phyloP scores from a whole-genome alignment of 2,113 vertebrate species.

The Argyrosomus japonicus region DNA sequence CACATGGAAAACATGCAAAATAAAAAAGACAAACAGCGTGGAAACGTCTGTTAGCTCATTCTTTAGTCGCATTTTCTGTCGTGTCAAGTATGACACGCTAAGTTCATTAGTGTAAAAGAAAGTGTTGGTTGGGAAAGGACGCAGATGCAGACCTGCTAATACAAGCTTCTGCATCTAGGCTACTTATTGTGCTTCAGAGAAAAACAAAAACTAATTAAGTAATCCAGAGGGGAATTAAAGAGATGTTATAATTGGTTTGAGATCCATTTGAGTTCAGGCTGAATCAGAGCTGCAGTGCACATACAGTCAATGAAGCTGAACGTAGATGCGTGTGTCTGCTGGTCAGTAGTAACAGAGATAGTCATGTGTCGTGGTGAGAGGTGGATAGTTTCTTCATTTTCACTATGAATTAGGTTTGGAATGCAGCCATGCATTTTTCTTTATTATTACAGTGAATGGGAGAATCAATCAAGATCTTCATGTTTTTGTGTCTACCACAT shows the following conservation, averaged over 20 bases:
- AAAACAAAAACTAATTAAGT: neutral
- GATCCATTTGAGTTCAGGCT: neutral
- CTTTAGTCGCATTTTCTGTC: neutral
- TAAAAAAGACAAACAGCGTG: neutral
- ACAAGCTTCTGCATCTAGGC: neutral
- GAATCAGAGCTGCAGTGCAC: slow-evolving; percentile 5
- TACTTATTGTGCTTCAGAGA: neutral
- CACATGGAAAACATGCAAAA: neutral
- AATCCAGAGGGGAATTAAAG: neutral
- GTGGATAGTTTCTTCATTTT: neutral
- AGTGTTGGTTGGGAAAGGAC: neutral
- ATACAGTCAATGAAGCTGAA: slow-evolving; percentile 1
- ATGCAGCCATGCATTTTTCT: too few relatives aligned
- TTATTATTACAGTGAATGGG: neutral
- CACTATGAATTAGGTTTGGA: neutral
- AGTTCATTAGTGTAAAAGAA: neutral
- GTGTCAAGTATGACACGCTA: neutral
- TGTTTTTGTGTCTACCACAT: neutral
- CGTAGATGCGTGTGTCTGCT: slow-evolving; percentile 22
- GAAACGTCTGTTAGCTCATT: neutral
- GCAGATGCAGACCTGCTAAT: neutral
- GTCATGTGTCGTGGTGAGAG: neutral
- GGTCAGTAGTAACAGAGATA: slow-evolving; percentile 10
- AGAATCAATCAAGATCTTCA: neutral
- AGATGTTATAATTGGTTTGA: neutral